These are phyloP conservation scores for Apis laboriosa DNA, from an alignment of 1,140 invertebrate genomes.

Conservation along the genomic window DNA sequence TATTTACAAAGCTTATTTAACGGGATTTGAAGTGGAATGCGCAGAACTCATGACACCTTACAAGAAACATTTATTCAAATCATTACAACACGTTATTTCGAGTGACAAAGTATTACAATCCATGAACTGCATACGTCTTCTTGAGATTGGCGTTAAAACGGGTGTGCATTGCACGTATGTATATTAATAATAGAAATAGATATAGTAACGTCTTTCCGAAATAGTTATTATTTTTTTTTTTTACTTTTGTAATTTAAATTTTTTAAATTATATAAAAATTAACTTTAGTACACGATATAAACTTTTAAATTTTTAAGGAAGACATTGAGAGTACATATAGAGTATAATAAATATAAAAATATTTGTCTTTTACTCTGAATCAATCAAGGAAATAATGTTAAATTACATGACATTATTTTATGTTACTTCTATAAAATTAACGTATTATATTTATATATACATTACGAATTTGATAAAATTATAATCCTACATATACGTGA, in stretches of 20 bases:
- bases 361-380: no score
- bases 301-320: no score
- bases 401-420: not conserved
- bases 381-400: no score
- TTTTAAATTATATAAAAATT: no score
- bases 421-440: not conserved
- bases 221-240: no score
- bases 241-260: no score
- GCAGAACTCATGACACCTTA: slow-evolving; percentile 65
- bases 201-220: no score
- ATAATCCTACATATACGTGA: not conserved
- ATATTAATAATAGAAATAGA: not conserved
- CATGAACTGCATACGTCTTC: slow-evolving; percentile 67
- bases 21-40: slow-evolving; percentile 75
- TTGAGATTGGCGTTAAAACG: slow-evolving; percentile 78
- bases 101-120: slow-evolving; percentile 64
- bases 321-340: no score
- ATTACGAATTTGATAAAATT: not conserved
- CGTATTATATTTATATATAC: not conserved
- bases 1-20: slow-evolving; percentile 68
- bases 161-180: slow-evolving; percentile 56
- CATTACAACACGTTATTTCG: slow-evolving; percentile 60
- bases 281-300: no score
- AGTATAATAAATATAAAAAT: no score
- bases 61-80: slow-evolving; percentile 69